Evolutionary conservation across 2,797 vertebrate species (phyloP).

Genomic region (Pipistrellus pipistrellus): DNA sequence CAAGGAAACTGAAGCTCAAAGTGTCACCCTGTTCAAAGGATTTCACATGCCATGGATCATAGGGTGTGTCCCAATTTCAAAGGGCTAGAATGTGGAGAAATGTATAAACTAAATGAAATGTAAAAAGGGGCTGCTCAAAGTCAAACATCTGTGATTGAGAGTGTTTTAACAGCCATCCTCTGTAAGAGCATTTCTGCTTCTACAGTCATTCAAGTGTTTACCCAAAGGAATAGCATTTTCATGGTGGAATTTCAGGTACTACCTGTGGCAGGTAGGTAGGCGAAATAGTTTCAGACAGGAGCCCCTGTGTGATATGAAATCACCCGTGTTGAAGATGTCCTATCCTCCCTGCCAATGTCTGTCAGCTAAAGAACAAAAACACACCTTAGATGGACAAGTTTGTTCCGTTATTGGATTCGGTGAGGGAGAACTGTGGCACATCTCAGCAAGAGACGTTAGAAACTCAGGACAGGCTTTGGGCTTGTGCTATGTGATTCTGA

Average conservation of each 20-base stretch:
- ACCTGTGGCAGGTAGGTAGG: background rate
- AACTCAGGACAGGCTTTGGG: background rate
- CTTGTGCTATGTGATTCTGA: background rate
- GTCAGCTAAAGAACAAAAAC: background rate
- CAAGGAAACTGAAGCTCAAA: background rate
- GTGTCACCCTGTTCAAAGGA: slow-evolving; percentile 1
- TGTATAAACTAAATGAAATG: slow-evolving; percentile 44
- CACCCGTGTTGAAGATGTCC: background rate
- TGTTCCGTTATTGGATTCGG: background rate
- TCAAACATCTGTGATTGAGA: slow-evolving; percentile 12
- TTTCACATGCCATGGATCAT: background rate
- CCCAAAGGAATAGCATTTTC: background rate
- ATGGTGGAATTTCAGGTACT: background rate
- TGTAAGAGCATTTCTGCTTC: slow-evolving; percentile 1
- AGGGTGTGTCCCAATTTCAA: background rate
- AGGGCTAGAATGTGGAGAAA: slow-evolving; percentile 4
- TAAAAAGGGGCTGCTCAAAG: background rate
- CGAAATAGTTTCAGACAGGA: slow-evolving; percentile 4
- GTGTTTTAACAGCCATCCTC: background rate
- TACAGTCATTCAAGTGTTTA: background rate
- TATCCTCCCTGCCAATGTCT: background rate
- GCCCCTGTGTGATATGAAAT: background rate
- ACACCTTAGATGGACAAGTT: background rate
- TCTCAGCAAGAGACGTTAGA: background rate
- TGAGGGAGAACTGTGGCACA: background rate